phyloP scores from a whole-genome alignment of 2,888 invertebrate species.

The Clepsis dumicolana region DNA sequence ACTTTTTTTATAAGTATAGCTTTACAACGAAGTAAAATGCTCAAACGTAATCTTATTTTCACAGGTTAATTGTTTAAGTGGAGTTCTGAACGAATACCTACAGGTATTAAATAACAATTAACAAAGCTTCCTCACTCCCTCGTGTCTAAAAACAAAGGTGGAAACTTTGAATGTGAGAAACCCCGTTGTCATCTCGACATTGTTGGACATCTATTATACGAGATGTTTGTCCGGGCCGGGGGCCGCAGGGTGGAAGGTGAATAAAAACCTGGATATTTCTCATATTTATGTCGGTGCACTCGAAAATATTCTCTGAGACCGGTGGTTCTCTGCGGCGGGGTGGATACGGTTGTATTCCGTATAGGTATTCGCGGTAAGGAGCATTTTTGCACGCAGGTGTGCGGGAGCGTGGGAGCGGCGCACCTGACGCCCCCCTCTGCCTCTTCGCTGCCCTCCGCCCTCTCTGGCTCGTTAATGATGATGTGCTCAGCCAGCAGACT shows the following conservation, averaged over 20 bases:
- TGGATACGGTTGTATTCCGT: constrained; percentile 71
- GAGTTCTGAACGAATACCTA: constrained; percentile 18
- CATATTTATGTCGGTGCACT: constrained; percentile 85
- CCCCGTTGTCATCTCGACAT: constrained; percentile 73
- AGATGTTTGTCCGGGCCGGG: constrained; percentile 70
- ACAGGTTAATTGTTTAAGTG: constrained; percentile 5
- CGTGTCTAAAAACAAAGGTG: constrained; percentile 48
- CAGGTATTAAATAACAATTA: constrained; percentile 42
- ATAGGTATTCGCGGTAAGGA: constrained; percentile 70
- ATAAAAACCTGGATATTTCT: constrained; percentile 83
- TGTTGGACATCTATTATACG: constrained; percentile 77
- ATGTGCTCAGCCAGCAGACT: constrained; percentile 92
- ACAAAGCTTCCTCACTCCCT: constrained; percentile 32
- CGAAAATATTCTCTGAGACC: constrained; percentile 81
- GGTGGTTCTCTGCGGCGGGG: constrained; percentile 57
- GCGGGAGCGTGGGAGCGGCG: constrained; percentile 83
- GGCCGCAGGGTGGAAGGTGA: constrained; percentile 68
- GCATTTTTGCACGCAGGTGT: constrained; percentile 80
- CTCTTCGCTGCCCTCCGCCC: constrained; percentile 86
- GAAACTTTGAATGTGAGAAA: constrained; percentile 54
- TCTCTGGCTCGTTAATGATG: constrained; percentile 91
- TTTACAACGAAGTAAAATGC: constrained; percentile 19
- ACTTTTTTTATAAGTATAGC: constrained; percentile 37
- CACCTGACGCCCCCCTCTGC: constrained; percentile 87
- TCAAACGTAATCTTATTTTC: not conserved